phyloP scores from a whole-genome alignment of 2,888 invertebrate species.

The Pseudoips prasinana region DNA sequence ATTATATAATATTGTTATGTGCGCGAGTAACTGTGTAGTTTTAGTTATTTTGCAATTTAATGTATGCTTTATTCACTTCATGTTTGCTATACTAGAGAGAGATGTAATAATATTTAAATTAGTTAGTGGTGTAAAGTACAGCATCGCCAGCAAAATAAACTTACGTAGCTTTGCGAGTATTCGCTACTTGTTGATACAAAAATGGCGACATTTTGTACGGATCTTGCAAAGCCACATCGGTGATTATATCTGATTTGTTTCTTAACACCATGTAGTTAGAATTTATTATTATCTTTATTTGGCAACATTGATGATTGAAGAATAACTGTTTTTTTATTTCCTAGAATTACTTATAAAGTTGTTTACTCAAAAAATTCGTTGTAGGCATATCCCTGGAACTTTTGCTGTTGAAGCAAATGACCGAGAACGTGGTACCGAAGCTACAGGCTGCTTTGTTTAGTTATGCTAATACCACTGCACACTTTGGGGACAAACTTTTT shows the following conservation, averaged over 20 bases:
- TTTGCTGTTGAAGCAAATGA: slow-evolving; percentile 43
- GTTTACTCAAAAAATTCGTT: no score
- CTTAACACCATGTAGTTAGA: slow-evolving; percentile 48
- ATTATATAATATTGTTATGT: no score
- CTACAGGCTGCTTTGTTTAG: slow-evolving; percentile 48
- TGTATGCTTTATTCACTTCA: no score
- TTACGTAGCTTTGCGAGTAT: slow-evolving; percentile 51
- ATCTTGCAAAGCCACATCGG: slow-evolving; percentile 25
- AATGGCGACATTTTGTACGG: slow-evolving; percentile 49
- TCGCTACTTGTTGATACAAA: slow-evolving; percentile 46
- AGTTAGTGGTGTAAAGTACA: not conserved
- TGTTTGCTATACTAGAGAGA: no score
- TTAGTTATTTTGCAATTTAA: no score
- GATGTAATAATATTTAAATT: no score
- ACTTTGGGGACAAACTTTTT: slow-evolving; percentile 36
- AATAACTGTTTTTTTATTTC: no score
- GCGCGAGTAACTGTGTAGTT: no score
- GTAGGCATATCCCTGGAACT: slow-evolving; percentile 27
- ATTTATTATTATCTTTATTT: slow-evolving; percentile 51
- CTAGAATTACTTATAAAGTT: no score
- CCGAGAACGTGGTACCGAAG: slow-evolving; percentile 44
- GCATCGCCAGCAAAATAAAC: slow-evolving; percentile 22
- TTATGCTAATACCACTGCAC: slow-evolving; percentile 46
- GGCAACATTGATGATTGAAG: no score
- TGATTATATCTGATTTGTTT: slow-evolving; percentile 44